phyloP scores from a whole-genome alignment of 2,888 invertebrate genomes.

The Synanthedon vespiformis region DNA sequence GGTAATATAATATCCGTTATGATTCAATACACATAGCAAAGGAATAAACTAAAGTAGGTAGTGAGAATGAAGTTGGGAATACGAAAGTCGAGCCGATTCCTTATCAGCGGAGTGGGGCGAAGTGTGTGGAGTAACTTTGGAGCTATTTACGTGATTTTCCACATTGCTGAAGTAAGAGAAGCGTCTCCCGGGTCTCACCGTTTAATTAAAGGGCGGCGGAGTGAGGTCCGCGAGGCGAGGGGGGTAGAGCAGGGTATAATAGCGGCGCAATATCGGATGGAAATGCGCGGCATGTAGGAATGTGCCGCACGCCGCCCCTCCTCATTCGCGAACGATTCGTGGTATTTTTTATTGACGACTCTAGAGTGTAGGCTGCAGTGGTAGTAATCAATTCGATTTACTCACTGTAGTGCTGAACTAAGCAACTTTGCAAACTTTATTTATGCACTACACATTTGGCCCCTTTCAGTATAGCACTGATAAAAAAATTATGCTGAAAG shows the following conservation, averaged over 20 bases:
- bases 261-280: slow-evolving; percentile 71
- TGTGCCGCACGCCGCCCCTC: slow-evolving; percentile 53
- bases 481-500: background rate
- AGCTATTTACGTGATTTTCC: slow-evolving; percentile 66
- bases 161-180: slow-evolving; percentile 50
- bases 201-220: slow-evolving; percentile 69
- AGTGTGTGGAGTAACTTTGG: slow-evolving; percentile 33
- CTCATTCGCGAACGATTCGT: slow-evolving; percentile 64
- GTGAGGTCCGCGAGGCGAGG: slow-evolving; percentile 36
- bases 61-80: background rate
- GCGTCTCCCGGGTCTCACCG: slow-evolving; percentile 67
- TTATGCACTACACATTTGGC: too few species aligned
- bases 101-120: slow-evolving; percentile 30
- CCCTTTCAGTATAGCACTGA: background rate
- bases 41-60: background rate
- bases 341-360: slow-evolving; percentile 71
- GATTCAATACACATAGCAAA: background rate
- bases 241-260: slow-evolving; percentile 60
- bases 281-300: slow-evolving; percentile 71
- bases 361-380: slow-evolving; percentile 41
- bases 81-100: slow-evolving; percentile 17
- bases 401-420: slow-evolving; percentile 13
- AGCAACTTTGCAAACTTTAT: background rate
- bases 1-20: too few species aligned
- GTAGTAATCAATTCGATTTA: slow-evolving; percentile 33